Percentiles rank a stretch among this genome's conserved stretches.
These are phyloP conservation scores for Siniperca undulata DNA, from an alignment of 2,797 vertebrate species.

Conservation along the genomic window DNA sequence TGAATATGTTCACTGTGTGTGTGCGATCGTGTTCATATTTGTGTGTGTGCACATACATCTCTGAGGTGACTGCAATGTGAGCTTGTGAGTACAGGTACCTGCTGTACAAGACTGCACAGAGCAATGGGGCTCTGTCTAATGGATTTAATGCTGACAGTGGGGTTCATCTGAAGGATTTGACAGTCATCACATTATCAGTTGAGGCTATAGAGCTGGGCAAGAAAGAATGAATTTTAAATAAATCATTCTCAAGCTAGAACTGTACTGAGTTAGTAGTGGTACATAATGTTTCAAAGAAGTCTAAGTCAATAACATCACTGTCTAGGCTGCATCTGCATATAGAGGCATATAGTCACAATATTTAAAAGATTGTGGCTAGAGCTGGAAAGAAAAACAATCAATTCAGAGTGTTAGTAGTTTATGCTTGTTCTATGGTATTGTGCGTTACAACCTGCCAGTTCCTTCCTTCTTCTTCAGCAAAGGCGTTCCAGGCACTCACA, in stretches of 20 bases:
- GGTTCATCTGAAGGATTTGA: constrained; percentile 57
- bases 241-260: constrained; percentile 23
- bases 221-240: constrained; percentile 41
- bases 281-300: constrained; percentile 13
- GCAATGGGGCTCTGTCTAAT: constrained; percentile 43
- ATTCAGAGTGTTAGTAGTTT: neutral
- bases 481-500: neutral
- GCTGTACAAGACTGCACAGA: constrained; percentile 35
- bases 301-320: neutral
- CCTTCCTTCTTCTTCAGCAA: neutral
- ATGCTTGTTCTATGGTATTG: neutral
- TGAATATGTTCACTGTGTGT: constrained; percentile 76
- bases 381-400: neutral
- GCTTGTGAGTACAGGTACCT: constrained; percentile 41
- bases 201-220: constrained; percentile 19
- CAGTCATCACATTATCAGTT: constrained; percentile 54
- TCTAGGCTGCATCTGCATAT: neutral
- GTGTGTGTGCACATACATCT: constrained; percentile 39
- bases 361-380: constrained; percentile 1
- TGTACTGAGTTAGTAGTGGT: neutral
- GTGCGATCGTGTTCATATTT: constrained; percentile 32
- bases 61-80: constrained; percentile 47
- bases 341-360: neutral
- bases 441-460: constrained; percentile 7
- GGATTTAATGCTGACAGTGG: constrained; percentile 64